Evolutionary conservation across 2,797 vertebrate genomes (phyloP).

Genomic region (Microctenopoma stevenorrisi): DNA sequence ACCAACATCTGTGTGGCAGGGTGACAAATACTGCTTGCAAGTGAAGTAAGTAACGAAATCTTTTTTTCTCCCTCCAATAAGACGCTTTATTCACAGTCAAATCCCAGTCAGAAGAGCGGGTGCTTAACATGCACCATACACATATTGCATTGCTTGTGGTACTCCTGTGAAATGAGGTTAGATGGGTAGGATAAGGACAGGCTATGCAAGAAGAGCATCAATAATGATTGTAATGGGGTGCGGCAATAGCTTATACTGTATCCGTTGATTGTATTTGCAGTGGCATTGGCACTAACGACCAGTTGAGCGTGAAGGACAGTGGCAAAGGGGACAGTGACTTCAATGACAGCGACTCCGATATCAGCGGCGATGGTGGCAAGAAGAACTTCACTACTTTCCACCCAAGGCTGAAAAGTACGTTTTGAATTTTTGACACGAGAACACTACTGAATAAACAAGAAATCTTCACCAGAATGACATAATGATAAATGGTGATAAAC

Average conservation of each 20-base stretch:
- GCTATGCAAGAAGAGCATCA: slow-evolving; percentile 57
- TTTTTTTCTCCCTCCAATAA: slow-evolving; percentile 36
- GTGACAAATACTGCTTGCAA: slow-evolving; percentile 82
- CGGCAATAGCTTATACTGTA: slow-evolving; percentile 65
- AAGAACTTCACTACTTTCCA: slow-evolving; percentile 76
- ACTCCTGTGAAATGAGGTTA: slow-evolving; percentile 57
- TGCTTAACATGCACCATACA: slow-evolving; percentile 51
- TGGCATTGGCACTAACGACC: slow-evolving; percentile 79
- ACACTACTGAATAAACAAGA: slow-evolving; percentile 4
- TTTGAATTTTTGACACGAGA: slow-evolving; percentile 43
- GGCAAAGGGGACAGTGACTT: slow-evolving; percentile 87
- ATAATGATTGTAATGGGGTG: slow-evolving; percentile 77
- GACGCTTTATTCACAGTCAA: slow-evolving; percentile 41
- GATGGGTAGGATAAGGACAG: slow-evolving; percentile 31
- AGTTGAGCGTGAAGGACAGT: slow-evolving; percentile 87
- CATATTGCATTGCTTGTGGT: slow-evolving; percentile 40
- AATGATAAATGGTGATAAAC: slow-evolving; percentile 19
- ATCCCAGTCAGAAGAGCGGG: slow-evolving; percentile 25
- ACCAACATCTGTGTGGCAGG: slow-evolving; percentile 73
- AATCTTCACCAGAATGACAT: slow-evolving; percentile 8
- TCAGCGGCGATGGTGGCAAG: slow-evolving; percentile 78
- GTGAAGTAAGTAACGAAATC: slow-evolving; percentile 79
- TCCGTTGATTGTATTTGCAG: slow-evolving; percentile 78
- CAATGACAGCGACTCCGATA: slow-evolving; percentile 85
- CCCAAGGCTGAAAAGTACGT: slow-evolving; percentile 76